These are phyloP conservation scores for Nemoura dubitans DNA, from an alignment of 2,888 invertebrate species.

Conservation along the genomic window DNA sequence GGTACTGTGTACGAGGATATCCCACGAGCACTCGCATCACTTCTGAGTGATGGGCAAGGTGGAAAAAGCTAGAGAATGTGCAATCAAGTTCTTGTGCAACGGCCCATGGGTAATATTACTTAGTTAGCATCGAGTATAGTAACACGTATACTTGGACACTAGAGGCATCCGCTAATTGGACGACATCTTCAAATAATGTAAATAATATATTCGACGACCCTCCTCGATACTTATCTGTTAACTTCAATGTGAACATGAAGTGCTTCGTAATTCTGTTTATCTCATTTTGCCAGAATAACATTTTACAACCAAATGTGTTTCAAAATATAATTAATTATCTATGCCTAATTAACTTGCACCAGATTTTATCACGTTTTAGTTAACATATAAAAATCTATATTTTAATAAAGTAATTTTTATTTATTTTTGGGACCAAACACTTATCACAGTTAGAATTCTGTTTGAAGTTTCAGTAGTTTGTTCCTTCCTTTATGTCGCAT, in stretches of 20 bases:
- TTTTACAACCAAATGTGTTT: background rate
- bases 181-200: background rate
- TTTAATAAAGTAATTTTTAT: background rate
- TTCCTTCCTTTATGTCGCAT: too few species aligned
- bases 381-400: background rate
- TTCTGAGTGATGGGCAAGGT: background rate
- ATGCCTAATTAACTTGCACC: background rate
- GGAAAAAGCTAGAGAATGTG: background rate
- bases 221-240: background rate
- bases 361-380: background rate
- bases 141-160: background rate
- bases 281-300: background rate
- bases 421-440: background rate
- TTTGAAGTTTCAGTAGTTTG: background rate
- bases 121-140: background rate
- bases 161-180: background rate
- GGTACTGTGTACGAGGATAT: background rate
- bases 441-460: background rate
- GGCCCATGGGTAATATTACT: background rate
- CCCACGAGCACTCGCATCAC: background rate
- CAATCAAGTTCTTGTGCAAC: background rate
- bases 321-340: background rate
- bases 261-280: background rate
- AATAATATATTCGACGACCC: background rate
- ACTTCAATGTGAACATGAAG: background rate